Conservation (phyloP, 2,113 vertebrate genomes). For the Erythrocercus mccallii region DNA sequence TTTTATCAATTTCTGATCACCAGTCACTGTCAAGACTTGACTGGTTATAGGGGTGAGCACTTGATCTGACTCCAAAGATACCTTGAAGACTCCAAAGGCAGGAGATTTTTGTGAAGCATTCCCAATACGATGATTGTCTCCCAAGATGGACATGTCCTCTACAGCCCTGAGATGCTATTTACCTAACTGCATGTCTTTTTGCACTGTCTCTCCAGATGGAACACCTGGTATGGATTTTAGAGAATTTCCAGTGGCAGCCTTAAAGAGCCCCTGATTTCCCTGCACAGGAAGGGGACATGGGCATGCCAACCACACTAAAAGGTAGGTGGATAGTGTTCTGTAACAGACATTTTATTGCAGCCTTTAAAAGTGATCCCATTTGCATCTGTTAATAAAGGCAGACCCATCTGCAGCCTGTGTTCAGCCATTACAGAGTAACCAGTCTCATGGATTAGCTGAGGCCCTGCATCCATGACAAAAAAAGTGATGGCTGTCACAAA, state of each 20-base stretch:
- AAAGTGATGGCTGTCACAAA: not conserved
- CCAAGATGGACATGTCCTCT: not conserved
- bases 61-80: not conserved
- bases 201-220: not conserved
- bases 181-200: not conserved
- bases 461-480: not conserved
- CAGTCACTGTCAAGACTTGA: not conserved
- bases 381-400: not conserved
- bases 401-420: not conserved
- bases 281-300: not conserved
- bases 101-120: not conserved
- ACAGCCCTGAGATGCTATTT: not conserved
- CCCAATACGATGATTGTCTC: not conserved
- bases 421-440: not conserved
- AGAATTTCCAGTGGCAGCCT: not conserved
- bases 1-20: not conserved
- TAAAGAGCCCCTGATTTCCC: not conserved
- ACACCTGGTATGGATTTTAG: not conserved
- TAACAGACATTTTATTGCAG: not conserved
- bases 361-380: not conserved
- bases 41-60: not conserved
- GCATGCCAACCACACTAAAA: not conserved
- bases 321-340: not conserved
- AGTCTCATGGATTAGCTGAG: not conserved
- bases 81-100: not conserved